Base-by-base conservation (phyloP, 2,888 invertebrate genomes). In the Drosophila neutralis region DNA sequence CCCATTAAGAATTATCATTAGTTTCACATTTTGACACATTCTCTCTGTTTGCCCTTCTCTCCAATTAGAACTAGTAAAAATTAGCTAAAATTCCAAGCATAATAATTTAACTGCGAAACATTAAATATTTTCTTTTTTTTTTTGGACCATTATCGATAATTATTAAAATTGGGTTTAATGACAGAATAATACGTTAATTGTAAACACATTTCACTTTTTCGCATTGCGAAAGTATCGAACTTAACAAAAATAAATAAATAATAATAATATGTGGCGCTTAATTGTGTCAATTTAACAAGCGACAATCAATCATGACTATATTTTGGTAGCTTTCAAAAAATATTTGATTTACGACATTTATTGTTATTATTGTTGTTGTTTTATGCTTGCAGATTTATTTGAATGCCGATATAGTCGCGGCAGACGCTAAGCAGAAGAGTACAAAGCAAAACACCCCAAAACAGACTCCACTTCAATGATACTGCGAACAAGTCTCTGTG, bases 141-240 rank as follows among this genome's bases (percentile, higher is more conserved):
- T 49, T 33, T 40, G 24, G 57, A 18, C 54, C 62, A 74, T 68
- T 70, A 68, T 54, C n/a, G 53, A 29, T 80, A 73, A 80, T 80
- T 77, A 70, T 58, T 64, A 15, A 48, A 73, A 80, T 73, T 77
- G 40, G 36, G 63, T 80, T 77, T 62, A 80, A 80, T 73, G 65
- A 33, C 29, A 76, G 68, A 80, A 72, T 66, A 76, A 73, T 70
- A 62, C 35, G 65, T 70, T 64, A 80, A 85, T 69, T 63, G 51
- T 69, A 45, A 75, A 64, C 56, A 56, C 87, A 86, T 85, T 85
- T 85, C 89, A 89, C 85, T 83, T 85, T 83, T 88, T 66, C 65
- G 64, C 73, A 73, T 64, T 88, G 77, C 87, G 89, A 86, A 86
- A 86, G 89, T 87, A 79, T 83, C 73, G 67, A 82, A 73, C 65